Conservation (phyloP, 2,888 invertebrate species). For the Xylota segnis region DNA sequence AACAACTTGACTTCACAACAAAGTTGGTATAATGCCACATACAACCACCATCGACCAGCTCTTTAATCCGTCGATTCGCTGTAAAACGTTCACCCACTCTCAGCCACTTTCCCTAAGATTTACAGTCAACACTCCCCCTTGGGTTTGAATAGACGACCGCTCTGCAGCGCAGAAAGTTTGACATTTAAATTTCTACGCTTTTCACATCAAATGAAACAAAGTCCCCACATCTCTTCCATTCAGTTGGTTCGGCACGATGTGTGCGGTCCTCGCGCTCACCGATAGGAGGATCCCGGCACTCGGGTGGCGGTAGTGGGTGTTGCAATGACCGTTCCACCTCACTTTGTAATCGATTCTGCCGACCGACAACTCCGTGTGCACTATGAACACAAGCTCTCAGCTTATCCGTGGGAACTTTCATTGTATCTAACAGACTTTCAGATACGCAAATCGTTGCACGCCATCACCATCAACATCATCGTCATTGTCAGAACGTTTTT, state of each 20-base stretch:
- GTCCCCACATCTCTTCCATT: slow-evolving; percentile 16
- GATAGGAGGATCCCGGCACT: slow-evolving; percentile 40
- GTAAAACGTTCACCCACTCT: slow-evolving; percentile 13
- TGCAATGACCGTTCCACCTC: slow-evolving; percentile 71
- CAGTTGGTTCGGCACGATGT: slow-evolving; percentile 55
- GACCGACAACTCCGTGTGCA: not conserved
- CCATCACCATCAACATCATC: slow-evolving; percentile 62
- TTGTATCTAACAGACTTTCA: slow-evolving; percentile 6
- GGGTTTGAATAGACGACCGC: slow-evolving; percentile 5
- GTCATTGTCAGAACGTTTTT: slow-evolving; percentile 73
- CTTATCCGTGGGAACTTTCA: slow-evolving; percentile 64
- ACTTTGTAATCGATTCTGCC: slow-evolving; percentile 55
- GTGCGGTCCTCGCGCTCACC: slow-evolving; percentile 57
- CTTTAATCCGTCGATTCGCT: not conserved
- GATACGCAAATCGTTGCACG: slow-evolving; percentile 75
- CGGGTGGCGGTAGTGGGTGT: slow-evolving; percentile 64
- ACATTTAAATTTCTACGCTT: slow-evolving; percentile 70
- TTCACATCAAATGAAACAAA: slow-evolving; percentile 42
- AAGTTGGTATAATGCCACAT: not conserved
- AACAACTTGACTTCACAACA: not conserved
- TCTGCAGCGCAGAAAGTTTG: slow-evolving; percentile 29
- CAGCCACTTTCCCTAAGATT: slow-evolving; percentile 15
- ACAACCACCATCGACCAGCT: not conserved
- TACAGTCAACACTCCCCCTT: not conserved
- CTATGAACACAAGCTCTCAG: slow-evolving; percentile 21